Evolutionary conservation across 2,113 vertebrate species (phyloP), one percentile per base, ranked within the genome.

Genomic region (Ascaphus truei): DNA sequence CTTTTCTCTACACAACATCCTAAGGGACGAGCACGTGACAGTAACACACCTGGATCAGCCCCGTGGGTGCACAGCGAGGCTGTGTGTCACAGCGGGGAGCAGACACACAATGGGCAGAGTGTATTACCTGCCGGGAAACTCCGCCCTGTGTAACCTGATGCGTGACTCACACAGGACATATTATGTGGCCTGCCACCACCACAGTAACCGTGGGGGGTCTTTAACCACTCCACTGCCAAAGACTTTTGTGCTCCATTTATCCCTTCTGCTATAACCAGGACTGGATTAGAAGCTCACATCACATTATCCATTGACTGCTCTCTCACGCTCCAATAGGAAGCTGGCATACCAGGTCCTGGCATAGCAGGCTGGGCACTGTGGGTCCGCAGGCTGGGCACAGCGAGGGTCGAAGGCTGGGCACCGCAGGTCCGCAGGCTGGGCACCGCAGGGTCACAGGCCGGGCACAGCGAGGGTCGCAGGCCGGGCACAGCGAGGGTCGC

Each of bases 51-150:
- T 56, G n/a, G 12, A 57, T 27, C 22, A 15, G 37, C 36, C 52
- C 39, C 43, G 22, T 5, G 52, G 52, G 52, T 47, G 65, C 12
- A 68, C 33, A 33, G 37, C 2, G 29, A 48, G 37, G 50, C 62
- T 43, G 47, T 31, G 37, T 12, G 25, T 30, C 7, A 16, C 16
- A 52, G 36, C 48, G 41, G 41, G 50, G 52, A 63, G 36, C 43
- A 11, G 2, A 13, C 9, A 30, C 33, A 66, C 62, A 66, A 68
- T 16, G 53, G 16, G 27, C 15, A 20, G 18, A 33, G 65, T 68
- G 65, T 68, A 31, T 36, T 64, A 64, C 61, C 61, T 64, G 61
- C 45, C 45, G 26, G 61, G 13, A 22, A 43, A 23, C 27, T 16
- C 33, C 33, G 4, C 25, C 22, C 5, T 13, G 62, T 29, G 62